phyloP scores from a whole-genome alignment of 1,140 invertebrate species.

The Bombyx mandarina region DNA sequence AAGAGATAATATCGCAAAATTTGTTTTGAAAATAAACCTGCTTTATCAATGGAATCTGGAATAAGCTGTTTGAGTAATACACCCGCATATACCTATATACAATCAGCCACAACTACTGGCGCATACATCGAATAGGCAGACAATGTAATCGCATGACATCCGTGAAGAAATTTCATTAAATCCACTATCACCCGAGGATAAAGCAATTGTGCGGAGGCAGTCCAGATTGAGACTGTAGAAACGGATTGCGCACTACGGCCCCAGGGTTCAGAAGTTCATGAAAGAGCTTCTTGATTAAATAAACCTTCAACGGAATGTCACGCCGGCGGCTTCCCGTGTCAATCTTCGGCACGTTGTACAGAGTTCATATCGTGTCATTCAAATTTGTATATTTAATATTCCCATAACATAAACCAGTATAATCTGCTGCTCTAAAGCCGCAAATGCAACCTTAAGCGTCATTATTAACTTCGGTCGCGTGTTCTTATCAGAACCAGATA shows the following conservation, averaged over 20 bases:
- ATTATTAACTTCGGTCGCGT: no score
- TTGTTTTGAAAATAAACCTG: no score
- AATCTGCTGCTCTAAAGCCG: no score
- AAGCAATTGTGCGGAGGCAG: conserved; percentile 52
- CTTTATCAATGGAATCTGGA: no score
- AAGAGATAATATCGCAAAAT: no score
- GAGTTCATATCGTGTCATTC: conserved; percentile 22
- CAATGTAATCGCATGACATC: conserved; percentile 27
- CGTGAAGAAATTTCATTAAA: conserved; percentile 58
- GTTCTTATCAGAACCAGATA: neutral
- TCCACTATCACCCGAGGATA: conserved; percentile 55
- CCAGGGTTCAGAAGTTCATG: conserved; percentile 18
- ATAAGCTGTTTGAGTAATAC: no score
- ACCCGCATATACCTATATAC: no score
- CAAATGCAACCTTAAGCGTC: no score
- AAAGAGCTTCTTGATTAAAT: conserved; percentile 61
- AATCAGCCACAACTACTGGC: conserved; percentile 32
- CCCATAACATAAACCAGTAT: neutral
- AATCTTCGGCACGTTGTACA: conserved; percentile 45
- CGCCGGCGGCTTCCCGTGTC: conserved; percentile 41
- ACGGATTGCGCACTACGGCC: conserved; percentile 36
- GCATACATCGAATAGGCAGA: conserved; percentile 16
- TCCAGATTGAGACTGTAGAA: conserved; percentile 58
- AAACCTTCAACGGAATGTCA: conserved; percentile 59
- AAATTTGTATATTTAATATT: conserved; percentile 1